Conservation (phyloP, 1,140 invertebrate species). For the Trigoniulus corallinus region DNA sequence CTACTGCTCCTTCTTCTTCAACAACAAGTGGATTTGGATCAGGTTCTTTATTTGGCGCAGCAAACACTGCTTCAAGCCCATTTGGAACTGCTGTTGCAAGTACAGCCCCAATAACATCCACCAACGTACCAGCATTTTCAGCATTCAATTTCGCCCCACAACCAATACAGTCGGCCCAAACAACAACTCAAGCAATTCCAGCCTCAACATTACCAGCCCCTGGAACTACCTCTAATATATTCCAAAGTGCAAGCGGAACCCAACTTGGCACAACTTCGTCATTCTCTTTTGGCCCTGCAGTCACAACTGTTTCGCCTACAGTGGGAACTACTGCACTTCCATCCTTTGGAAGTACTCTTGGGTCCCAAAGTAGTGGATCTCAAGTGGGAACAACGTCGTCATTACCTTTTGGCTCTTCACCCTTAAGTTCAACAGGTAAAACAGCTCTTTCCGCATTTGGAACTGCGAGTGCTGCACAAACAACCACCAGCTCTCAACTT, state of each 20-base stretch:
- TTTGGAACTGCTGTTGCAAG: not conserved
- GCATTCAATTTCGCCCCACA: too few relatives aligned
- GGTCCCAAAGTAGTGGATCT: too few relatives aligned
- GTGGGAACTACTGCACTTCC: not conserved
- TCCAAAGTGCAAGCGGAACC: not conserved
- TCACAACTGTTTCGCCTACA: not conserved
- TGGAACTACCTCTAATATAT: too few relatives aligned
- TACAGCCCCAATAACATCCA: not conserved
- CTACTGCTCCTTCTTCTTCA: not conserved
- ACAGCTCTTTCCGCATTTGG: not conserved
- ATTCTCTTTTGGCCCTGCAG: not conserved
- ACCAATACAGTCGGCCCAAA: too few relatives aligned
- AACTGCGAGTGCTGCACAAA: not conserved
- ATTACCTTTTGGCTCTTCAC: not conserved
- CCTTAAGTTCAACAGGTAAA: not conserved
- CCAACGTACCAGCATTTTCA: too few relatives aligned
- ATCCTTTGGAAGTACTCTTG: not conserved
- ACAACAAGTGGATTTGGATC: too few relatives aligned
- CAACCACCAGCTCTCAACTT: not conserved
- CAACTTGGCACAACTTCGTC: not conserved
- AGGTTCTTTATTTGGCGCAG: not conserved
- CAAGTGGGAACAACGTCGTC: too few relatives aligned
- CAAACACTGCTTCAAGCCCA: not conserved
- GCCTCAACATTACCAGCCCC: not conserved
- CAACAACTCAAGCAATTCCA: not conserved